Base-by-base conservation (phyloP, 92 coral and sea anemone species). In the Bergia sp. region DNA sequence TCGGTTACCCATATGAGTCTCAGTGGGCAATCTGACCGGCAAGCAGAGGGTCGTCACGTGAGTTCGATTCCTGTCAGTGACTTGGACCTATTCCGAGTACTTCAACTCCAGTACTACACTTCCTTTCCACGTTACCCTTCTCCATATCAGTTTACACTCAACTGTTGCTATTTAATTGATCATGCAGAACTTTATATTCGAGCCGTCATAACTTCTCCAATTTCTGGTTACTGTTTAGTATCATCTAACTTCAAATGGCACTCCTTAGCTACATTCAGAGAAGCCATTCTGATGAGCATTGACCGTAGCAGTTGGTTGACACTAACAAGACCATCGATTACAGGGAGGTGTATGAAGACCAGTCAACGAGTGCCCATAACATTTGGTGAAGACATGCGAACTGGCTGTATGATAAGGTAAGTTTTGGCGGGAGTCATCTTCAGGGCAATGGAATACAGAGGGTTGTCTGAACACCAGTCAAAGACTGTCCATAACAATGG, bases 391-490 rank as follows among this genome's bases (percentile, higher is more conserved):
- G 94, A 96, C 89, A 85, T 88, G 80, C 93, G 99, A 81, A 96
- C 98, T 81, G 99, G 99, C 81, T 97, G 99, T 82, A 92, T 94
- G 47, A 95, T 97, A 82, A 97, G 98, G 99, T 97, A 86, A 66
- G 10, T 1, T 41, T 8, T 57, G 85, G 18, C 67, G 38, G 7
- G 21, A 80, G 20, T 61, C 67, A 20, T 23, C 23, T 0, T 61
- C 23, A 18, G 23, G 23, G 23, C 2, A 10, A n/a, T 81, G 92
- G 21, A 87, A 89, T n/a, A 89, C 80, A 89, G 98, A 98, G 21
- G 76, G 94, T 39, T 97, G 99, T 91, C 71, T 78, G 77, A 88
- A 87, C 69, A 81, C 95, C 55, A 91, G 92, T 57, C 92, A 91
- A 11, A 92, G 99, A 64, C 72, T 95, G 40, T 88, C 67, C 67